phyloP scores from a whole-genome alignment of 2,888 invertebrate species.

The Glyphotaelius pellucidus region DNA sequence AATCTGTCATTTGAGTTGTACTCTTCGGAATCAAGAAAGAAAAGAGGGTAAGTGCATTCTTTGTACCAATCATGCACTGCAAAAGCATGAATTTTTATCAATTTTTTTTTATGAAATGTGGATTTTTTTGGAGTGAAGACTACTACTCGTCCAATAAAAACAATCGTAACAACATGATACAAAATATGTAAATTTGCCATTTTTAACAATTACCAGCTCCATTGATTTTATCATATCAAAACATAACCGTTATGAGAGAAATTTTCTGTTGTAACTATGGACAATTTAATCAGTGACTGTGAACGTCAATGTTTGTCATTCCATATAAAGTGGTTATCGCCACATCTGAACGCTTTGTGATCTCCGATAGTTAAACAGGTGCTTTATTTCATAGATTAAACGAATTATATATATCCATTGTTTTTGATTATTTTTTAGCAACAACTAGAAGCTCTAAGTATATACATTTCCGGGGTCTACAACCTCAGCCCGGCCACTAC shows the following conservation, averaged over 20 bases:
- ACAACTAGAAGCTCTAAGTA: neutral
- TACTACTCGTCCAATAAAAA: neutral
- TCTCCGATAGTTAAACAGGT: slow-evolving; percentile 29
- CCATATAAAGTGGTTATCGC: slow-evolving; percentile 18
- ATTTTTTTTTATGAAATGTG: neutral
- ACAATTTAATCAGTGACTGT: neutral
- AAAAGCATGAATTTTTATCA: neutral
- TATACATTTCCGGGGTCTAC: slow-evolving; percentile 59
- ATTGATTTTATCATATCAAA: neutral
- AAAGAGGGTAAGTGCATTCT: neutral
- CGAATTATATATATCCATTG: slow-evolving; percentile 52
- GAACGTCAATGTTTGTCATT: slow-evolving; percentile 2
- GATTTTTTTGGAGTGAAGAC: neutral
- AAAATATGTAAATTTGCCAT: neutral
- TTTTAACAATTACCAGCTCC: neutral
- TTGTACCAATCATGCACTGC: neutral
- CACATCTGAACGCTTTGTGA: slow-evolving; percentile 25
- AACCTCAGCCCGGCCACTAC: slow-evolving; percentile 36
- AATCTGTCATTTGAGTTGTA: slow-evolving; percentile 5
- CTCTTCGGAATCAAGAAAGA: neutral
- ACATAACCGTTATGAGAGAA: neutral
- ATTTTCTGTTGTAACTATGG: neutral
- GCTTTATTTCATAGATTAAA: slow-evolving; percentile 51
- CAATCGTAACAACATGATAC: neutral
- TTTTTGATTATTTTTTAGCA: slow-evolving; percentile 42